phyloP scores from a whole-genome alignment of 1,140 invertebrate species.

The Drosophila nasuta region DNA sequence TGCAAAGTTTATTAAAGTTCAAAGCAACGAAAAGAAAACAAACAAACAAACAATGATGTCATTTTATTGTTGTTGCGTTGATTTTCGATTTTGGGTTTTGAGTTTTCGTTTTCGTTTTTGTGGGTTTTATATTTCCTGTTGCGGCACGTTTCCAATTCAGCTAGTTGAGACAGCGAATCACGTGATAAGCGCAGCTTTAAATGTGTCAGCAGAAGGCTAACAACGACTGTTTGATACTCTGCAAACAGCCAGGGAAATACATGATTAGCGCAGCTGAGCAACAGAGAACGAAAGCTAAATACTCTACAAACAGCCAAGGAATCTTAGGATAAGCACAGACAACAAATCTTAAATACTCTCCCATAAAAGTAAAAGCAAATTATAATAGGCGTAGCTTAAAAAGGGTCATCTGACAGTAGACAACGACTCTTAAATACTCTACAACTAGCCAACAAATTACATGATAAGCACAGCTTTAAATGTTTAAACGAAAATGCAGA shows the following conservation, averaged over 20 bases:
- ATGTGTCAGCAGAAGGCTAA: constrained; percentile 25
- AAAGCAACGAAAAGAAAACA: constrained; percentile 23
- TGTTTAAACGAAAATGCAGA: constrained; percentile 16
- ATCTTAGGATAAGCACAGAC: no score
- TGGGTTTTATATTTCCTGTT: constrained; percentile 38
- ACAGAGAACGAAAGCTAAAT: no score
- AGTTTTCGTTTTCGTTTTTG: constrained; percentile 20
- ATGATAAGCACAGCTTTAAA: constrained; percentile 35
- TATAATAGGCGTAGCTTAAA: no score
- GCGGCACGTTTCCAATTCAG: constrained; percentile 33
- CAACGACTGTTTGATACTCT: constrained; percentile 16
- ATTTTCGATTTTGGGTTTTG: constrained; percentile 39
- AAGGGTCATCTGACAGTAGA: no score
- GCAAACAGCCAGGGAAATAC: no score
- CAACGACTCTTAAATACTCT: no score
- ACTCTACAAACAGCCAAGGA: no score
- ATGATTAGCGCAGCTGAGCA: background rate
- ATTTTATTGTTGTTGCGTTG: constrained; percentile 51
- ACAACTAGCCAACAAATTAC: constrained; percentile 8
- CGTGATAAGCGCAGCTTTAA: constrained; percentile 40
- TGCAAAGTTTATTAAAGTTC: constrained; percentile 81
- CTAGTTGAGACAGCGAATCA: constrained; percentile 19
- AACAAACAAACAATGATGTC: constrained; percentile 65
- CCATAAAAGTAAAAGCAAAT: no score
- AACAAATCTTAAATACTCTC: no score